Base-by-base conservation (phyloP, 1,140 invertebrate genomes). In the Acromyrmex charruanus region DNA sequence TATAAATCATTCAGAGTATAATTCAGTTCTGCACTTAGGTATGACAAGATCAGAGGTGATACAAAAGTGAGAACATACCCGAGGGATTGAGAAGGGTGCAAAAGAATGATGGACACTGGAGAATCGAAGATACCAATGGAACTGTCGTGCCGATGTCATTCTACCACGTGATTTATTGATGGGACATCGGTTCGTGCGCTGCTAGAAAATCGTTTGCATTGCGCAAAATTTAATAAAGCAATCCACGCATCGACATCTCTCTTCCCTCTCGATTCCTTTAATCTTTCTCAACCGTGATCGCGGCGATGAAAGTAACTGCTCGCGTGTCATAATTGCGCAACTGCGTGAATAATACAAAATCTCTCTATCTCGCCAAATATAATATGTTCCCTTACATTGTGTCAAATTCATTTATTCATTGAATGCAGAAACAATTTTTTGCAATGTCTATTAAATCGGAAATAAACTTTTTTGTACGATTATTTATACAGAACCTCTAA, bases 171-270 rank as follows among this genome's bases (percentile, higher is more conserved):
- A 92, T 92, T 92, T 91, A 92, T 92, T 69, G 80, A 80, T 66
- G 14, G 75, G 12, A 28, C 58, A 51, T 66, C 31, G 53, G 51
- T 61, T 71, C 84, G 86, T 71, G 59, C n/a, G 66, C 28, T 53
- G 79, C 49, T 90, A 79, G 89, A 93, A 93, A 91, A 92, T 92
- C 87, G 77, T 91, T 89, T 86, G 88, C 69, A 85, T 93, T 93
- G 92, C 92, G 92, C 79, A 93, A 93, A 92, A 91, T 93, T 93
- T 91, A 92, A 92, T 92, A 92, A 92, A 93, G 90, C 91, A 89
- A 93, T 93, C 91, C 89, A 89, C 90, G 87, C 91, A 89, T 91
- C 88, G 90, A 87, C 88, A 72, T 86, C 87, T 91, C 91, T 87
- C 81, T 89, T 88, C 90, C 86, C 89, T 91, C 66, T 69, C 92